Evolutionary conservation across 2,888 invertebrate species (phyloP).

Genomic region (Gisinianus flammeolus): DNA sequence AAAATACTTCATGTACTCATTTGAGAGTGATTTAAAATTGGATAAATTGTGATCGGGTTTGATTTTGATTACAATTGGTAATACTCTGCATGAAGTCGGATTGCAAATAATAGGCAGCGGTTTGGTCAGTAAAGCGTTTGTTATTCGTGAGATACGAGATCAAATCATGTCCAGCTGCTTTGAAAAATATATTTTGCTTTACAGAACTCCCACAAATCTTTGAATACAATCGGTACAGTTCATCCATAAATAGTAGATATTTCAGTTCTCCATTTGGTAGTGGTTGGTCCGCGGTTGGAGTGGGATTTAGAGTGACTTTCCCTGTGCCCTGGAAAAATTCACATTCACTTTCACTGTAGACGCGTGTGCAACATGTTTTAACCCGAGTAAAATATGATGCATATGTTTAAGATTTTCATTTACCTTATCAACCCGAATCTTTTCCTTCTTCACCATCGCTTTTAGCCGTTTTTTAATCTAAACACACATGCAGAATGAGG

Average conservation of each 20-base stretch:
- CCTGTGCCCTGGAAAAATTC: background rate
- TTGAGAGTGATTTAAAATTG: too few relatives aligned
- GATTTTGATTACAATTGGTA: background rate
- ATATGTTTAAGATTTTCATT: background rate
- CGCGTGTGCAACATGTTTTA: too few relatives aligned
- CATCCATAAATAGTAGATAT: background rate
- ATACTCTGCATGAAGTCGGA: background rate
- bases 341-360: background rate
- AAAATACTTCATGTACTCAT: too few relatives aligned
- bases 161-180: constrained; percentile 12
- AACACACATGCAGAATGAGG: background rate
- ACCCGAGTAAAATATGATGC: too few relatives aligned
- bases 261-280: background rate
- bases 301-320: too few relatives aligned
- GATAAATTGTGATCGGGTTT: too few relatives aligned
- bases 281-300: too few relatives aligned
- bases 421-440: background rate
- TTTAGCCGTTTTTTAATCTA: background rate
- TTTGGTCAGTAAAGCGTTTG: background rate
- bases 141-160: background rate
- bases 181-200: constrained; percentile 9
- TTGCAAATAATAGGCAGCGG: background rate
- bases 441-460: background rate
- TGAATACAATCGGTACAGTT: background rate
- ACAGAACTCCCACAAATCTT: background rate